Base-by-base conservation (phyloP, 2,113 vertebrate species). In the Marmota flaviventris region DNA sequence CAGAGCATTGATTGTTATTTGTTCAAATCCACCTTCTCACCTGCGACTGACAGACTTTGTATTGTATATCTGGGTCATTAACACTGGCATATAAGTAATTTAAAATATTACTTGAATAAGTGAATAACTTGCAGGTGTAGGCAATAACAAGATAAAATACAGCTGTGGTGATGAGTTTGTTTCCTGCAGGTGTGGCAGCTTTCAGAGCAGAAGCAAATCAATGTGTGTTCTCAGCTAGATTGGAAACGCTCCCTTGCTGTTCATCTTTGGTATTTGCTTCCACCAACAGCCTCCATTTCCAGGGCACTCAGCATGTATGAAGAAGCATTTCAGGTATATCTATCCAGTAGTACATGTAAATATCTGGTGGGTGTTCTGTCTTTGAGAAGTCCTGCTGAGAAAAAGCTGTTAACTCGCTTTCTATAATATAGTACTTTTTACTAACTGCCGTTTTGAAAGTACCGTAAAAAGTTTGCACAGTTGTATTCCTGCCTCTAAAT, bases 241-340 rank as follows among this genome's bases (percentile, higher is more conserved):
- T 99, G 99, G 99, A 99, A 99, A 97, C 99, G 99, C 5, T 99
- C 99, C 11, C 2, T 99, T 13, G 99, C 99, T 0, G 92, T 99
- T 10, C 99, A 99, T 94, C 99, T 99, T 13, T 99, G 99, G 99
- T 99, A 99, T 98, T 99, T 99, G 98, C 98, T 99, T 85, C 99
- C 99, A 0, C 99, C 99, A 2, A 99, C 99, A 0, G 99, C 99
- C 18, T 99, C 99, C 0, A 99, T 99, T 88, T 99, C 99, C 58
- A 99, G 98, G 83, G 99, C 99, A 1, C 99, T 99, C 1, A 89
- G 97, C 89, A 98, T 98, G 98, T 99, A 99, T 0, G 99, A 99
- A 97, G 96, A 97, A 0, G 99, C 99, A 0, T 99, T 99, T 95
- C 99, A 99, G 99, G 99, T 99, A 91, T 83, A 93, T 91, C 48